These are phyloP conservation scores for Thymallus thymallus DNA, from an alignment of 2,113 vertebrate genomes.

Conservation along the genomic window DNA sequence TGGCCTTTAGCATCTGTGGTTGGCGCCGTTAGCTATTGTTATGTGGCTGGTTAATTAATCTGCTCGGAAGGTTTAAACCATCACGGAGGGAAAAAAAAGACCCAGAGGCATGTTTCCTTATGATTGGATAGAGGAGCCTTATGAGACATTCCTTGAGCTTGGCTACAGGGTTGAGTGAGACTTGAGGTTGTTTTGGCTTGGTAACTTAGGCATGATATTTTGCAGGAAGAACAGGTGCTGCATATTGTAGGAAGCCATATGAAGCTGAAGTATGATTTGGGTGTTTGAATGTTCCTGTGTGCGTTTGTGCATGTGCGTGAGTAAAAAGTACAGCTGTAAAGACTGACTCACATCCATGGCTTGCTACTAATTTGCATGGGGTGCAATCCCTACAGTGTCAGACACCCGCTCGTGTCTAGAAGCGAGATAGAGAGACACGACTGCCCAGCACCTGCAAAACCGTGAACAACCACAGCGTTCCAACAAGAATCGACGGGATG, in stretches of 20 bases:
- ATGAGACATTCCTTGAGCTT: slow-evolving; percentile 1
- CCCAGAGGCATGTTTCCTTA: neutral
- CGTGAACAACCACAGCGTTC: neutral
- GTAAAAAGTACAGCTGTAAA: neutral
- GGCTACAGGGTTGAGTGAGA: neutral
- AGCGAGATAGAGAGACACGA: neutral
- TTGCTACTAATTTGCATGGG: neutral
- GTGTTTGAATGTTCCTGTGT: neutral
- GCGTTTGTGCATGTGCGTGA: neutral
- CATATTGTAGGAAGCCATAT: too few relatives aligned
- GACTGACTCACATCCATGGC: neutral
- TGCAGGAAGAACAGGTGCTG: too few relatives aligned
- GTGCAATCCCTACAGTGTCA: neutral
- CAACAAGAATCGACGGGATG: too few relatives aligned
- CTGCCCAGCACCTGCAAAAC: neutral
- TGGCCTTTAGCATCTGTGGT: neutral
- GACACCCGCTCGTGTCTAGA: neutral
- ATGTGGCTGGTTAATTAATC: neutral
- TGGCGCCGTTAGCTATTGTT: neutral
- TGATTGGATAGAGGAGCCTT: neutral
- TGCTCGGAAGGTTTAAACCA: neutral
- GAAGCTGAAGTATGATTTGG: too few relatives aligned
- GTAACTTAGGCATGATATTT: too few relatives aligned
- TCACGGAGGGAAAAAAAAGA: neutral
- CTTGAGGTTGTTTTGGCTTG: too few relatives aligned